phyloP scores from a whole-genome alignment of 2,113 vertebrate genomes.

The Tychaedon coryphoeus region DNA sequence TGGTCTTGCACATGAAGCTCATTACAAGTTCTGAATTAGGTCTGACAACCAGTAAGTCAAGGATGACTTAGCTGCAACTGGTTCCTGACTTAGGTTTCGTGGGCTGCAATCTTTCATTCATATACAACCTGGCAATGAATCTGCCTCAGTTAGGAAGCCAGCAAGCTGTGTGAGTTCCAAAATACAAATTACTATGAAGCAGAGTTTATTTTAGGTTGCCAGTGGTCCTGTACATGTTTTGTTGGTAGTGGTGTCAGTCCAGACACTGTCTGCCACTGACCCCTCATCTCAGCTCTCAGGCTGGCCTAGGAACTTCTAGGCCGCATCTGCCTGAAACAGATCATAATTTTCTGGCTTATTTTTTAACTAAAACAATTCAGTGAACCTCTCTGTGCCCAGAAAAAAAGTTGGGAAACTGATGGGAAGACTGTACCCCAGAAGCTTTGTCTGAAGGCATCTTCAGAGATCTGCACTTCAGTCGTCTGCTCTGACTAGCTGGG shows the following conservation, averaged over 20 bases:
- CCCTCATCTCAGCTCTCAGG: neutral
- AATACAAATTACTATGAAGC: neutral
- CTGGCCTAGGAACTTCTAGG: neutral
- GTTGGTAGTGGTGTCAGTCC: neutral
- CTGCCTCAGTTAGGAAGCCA: neutral
- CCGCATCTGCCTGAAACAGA: neutral
- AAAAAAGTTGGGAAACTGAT: neutral
- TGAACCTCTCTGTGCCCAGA: neutral
- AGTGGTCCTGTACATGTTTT: neutral
- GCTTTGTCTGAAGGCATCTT: neutral
- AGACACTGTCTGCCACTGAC: neutral
- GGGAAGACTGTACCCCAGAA: neutral
- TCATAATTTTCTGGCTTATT: neutral
- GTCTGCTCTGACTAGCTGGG: neutral
- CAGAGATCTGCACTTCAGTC: neutral
- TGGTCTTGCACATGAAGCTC: rapidly evolving
- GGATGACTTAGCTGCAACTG: neutral
- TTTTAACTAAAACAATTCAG: neutral
- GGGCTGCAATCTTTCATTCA: neutral
- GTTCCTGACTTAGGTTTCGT: neutral
- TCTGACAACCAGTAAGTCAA: neutral
- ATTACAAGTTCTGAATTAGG: neutral
- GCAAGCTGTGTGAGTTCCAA: neutral
- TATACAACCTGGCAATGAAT: neutral
- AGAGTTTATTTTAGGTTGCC: neutral